Evolutionary conservation across 2,888 invertebrate genomes (phyloP).

Genomic region (Nasonia oneida): DNA sequence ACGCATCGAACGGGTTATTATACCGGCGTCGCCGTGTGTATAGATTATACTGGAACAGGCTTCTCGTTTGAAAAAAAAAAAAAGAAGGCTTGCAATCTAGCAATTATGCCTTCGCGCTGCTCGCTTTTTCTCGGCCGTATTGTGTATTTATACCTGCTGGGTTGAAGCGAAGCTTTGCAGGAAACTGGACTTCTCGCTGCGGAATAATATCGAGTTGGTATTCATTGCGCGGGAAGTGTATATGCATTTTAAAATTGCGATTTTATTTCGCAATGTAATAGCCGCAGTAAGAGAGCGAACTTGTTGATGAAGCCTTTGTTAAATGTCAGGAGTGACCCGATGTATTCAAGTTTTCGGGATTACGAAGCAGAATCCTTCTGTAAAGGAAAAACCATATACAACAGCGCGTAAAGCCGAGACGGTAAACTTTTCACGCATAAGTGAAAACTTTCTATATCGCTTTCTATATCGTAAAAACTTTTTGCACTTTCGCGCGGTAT

Average conservation of each 20-base stretch:
- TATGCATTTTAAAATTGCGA: background rate
- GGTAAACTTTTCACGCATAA: background rate
- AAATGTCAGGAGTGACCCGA: too few species aligned
- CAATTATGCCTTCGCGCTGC: background rate
- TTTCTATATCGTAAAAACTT: slow-evolving; percentile 43
- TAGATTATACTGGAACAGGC: background rate
- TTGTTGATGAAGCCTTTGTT: too few species aligned
- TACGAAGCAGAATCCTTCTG: too few species aligned
- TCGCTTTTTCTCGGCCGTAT: background rate
- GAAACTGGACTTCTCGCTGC: background rate
- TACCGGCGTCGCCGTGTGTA: too few species aligned
- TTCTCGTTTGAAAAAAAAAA: background rate
- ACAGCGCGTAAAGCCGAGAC: too few species aligned
- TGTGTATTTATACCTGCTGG: background rate
- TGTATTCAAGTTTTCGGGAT: too few species aligned
- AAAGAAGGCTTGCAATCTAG: background rate
- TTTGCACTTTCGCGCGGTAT: background rate
- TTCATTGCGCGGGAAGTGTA: background rate
- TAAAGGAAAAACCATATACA: too few species aligned
- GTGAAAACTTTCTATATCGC: slow-evolving; percentile 11
- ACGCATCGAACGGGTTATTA: background rate
- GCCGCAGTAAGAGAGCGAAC: too few species aligned
- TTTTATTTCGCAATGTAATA: background rate
- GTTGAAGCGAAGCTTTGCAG: background rate
- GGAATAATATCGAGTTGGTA: background rate